Conservation (phyloP, 2,797 vertebrate species). For the Heterohyrax brucei region DNA sequence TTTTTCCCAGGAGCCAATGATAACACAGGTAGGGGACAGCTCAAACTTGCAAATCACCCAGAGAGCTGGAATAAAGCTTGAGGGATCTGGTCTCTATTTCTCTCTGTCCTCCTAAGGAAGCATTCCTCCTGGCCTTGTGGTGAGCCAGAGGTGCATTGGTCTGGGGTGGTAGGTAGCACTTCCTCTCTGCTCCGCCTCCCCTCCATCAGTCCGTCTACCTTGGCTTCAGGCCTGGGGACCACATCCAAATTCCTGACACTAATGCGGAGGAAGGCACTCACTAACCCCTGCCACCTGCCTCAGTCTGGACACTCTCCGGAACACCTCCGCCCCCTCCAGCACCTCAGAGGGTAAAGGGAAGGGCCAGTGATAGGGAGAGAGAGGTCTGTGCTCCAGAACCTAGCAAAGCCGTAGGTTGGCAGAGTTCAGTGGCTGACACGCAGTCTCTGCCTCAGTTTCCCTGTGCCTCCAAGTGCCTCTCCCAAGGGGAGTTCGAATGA, state of each 20-base stretch:
- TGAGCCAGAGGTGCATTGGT: neutral
- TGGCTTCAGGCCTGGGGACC: slow-evolving; percentile 45
- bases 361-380: too few relatives aligned
- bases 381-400: neutral
- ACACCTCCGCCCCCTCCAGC: neutral
- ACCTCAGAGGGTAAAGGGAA: slow-evolving; percentile 1
- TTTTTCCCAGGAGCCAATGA: neutral
- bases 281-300: neutral
- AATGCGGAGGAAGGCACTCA: slow-evolving; percentile 23
- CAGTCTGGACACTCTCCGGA: neutral
- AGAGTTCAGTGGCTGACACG: fast-evolving
- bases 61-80: neutral
- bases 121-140: neutral
- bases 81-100: neutral
- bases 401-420: neutral
- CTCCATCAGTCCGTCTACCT: neutral
- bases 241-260: slow-evolving; percentile 24
- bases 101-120: neutral
- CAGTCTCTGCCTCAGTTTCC: neutral
- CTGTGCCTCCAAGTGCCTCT: neutral
- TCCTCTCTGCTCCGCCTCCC: neutral
- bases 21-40: neutral
- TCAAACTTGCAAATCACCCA: neutral
- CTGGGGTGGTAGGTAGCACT: neutral
- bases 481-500: neutral